Evolutionary conservation across 2,113 vertebrate species (phyloP).

Genomic region (Tichodroma muraria): DNA sequence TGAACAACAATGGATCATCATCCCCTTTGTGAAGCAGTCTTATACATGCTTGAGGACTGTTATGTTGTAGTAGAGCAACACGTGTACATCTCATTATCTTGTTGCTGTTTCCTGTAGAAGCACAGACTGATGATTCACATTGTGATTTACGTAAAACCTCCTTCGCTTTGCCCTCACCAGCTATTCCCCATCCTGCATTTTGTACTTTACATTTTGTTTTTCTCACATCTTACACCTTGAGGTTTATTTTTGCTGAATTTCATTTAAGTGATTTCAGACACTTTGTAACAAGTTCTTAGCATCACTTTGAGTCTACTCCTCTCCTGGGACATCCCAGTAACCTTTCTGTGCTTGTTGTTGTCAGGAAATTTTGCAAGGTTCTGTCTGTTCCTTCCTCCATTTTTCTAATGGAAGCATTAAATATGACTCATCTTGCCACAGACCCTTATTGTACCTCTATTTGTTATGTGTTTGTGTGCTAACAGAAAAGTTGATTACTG

Average conservation of each 20-base stretch:
- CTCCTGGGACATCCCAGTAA: background rate
- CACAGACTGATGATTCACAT: background rate
- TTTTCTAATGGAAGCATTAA: slow-evolving; percentile 17
- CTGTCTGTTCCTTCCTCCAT: background rate
- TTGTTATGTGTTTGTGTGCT: background rate
- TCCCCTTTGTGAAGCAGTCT: background rate
- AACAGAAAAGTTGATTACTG: background rate
- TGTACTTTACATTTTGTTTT: background rate
- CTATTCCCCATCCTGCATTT: background rate
- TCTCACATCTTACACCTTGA: background rate
- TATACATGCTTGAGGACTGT: background rate
- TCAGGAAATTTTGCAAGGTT: background rate
- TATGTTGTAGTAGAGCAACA: background rate
- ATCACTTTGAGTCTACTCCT: background rate
- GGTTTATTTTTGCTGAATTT: background rate
- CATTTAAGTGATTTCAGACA: background rate
- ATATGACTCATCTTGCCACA: background rate
- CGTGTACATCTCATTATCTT: background rate
- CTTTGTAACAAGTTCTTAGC: background rate
- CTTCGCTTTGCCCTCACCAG: background rate
- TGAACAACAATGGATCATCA: background rate
- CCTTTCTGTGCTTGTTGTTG: background rate
- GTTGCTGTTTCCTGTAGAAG: background rate
- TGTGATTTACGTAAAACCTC: background rate
- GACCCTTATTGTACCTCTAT: background rate